Evolutionary conservation across 2,888 invertebrate species (phyloP), one percentile per base, ranked within the genome.

Genomic region (Scaptomyza parva): DNA sequence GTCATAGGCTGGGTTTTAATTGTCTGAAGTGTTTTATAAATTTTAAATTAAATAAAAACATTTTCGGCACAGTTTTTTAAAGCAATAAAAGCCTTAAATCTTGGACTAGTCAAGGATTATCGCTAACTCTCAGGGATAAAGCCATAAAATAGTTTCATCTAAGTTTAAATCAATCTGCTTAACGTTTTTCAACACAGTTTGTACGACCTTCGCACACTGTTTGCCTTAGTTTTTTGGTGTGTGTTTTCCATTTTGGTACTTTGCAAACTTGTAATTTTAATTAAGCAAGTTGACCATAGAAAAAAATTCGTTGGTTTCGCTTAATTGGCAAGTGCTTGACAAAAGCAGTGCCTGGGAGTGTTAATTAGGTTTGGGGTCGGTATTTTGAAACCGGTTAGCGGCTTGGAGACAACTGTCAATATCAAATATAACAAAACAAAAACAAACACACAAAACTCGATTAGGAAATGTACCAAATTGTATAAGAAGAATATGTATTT

Each of bases 401-500:
- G 26, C 55, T 30, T 53, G n/a, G 77, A 39, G n/a, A 41, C 18
- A 58, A 33, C 18, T 72, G 73, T 73, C 73, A 76, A 53, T 30
- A 44, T 22, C n/a, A 51, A 18, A 18, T 20, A 8, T 9, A 30
- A 11, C 26, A 45, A 17, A 12, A 47, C 33, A 61, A 43, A 65
- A 39, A 28, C 39, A 40, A 39, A 18, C 26, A 68, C 30, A 37
- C 5, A 37, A 9, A 17, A 17, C 41, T 48, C 37, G 70, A 47
- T 69, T 58, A 33, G 63, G 67, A 75, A 75, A 77, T 85, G 78
- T 70, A 41, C 18, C 53, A 51, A 82, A 85, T 73, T 76, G 69
- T 53, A 12, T 67, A 79, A 37, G 9, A 9, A 37, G 76, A 79
- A 83, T 83, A 83, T 83, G 88, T 64, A 62, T 70, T 47, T 62